Evolutionary conservation across 2,113 vertebrate species (phyloP).

Genomic region (Periophthalmus modestus): DNA sequence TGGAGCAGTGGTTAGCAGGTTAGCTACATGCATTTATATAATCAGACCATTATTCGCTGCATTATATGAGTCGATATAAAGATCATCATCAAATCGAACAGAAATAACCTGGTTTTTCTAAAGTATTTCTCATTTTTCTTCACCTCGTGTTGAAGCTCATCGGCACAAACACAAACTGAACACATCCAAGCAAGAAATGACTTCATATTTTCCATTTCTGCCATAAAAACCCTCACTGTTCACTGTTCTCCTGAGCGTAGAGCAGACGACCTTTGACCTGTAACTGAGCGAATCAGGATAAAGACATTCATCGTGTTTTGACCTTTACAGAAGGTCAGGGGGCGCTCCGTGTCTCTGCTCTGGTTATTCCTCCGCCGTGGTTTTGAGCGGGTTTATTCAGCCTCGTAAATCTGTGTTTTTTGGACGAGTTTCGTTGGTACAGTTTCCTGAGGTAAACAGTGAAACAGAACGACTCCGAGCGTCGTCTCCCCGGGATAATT

Average conservation of each 20-base stretch:
- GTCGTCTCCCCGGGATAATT: background rate
- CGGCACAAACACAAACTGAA: background rate
- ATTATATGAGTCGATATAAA: background rate
- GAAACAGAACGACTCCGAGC: background rate
- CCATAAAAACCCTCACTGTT: background rate
- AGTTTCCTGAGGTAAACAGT: constrained; percentile 2
- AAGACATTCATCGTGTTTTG: background rate
- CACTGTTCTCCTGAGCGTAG: background rate
- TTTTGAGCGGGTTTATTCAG: background rate
- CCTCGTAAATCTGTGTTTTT: background rate
- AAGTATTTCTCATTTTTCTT: background rate
- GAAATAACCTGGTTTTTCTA: background rate
- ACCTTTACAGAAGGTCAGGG: constrained; percentile 4
- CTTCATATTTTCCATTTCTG: background rate
- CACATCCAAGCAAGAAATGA: background rate
- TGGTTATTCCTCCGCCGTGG: too few relatives aligned
- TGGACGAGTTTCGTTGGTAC: background rate
- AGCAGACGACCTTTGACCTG: background rate
- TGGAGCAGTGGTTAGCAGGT: too few relatives aligned
- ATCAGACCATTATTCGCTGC: too few relatives aligned
- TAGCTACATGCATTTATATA: too few relatives aligned
- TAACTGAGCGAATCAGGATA: constrained; percentile 1
- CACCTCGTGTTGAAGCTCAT: background rate
- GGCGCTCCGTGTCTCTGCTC: background rate
- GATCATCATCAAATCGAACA: background rate